Evolutionary conservation across 1,140 invertebrate species (phyloP), one percentile per base, ranked within the genome.

Genomic region (Bombus difficillimus): DNA sequence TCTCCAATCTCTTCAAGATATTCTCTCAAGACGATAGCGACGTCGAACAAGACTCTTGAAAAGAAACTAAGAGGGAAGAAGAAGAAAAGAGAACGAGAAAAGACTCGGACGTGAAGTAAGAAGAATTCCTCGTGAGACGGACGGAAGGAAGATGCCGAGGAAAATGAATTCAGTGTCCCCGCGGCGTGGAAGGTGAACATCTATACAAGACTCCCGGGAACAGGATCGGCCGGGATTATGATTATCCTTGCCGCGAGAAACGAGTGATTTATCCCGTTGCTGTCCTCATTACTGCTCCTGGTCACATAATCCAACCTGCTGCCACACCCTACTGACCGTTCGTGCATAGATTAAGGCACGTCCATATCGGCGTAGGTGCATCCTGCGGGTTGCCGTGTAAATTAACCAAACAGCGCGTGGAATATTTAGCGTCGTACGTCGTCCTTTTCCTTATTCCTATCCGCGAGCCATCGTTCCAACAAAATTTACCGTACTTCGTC

Each of bases 231-330:
- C 85, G 83, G 91, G 93, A 93, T 93, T 93, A 94, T 92, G 92
- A 94, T 94, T 93, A 94, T 94, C 93, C 92, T 92, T 87, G 88
- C 86, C 85, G 84, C 85, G 92, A 89, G 90, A 92, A 92, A 92
- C 89, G 89, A 94, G 89, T 94, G 93, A 94, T 95, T 94, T 94
- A 94, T 94, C 90, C 92, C 84, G 92, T 93, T 92, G 93, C 91
- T 92, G 92, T 93, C 85, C 93, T 94, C 93, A 94, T 94, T 94
- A 94, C 92, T 81, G 90, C 89, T 91, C 91, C 92, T 90, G 89
- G 91, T 92, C 93, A 92, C 91, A 93, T 87, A 91, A 91, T 89
- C 90, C 88, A 92, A 93, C 91, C 89, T 90, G 91, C 87, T 82
- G 91, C 93, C 94, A 93, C 94, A 94, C 94, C 94, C 93, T 93